Base-by-base conservation (phyloP, 2,888 invertebrate genomes). In the Anorthoa munda region DNA sequence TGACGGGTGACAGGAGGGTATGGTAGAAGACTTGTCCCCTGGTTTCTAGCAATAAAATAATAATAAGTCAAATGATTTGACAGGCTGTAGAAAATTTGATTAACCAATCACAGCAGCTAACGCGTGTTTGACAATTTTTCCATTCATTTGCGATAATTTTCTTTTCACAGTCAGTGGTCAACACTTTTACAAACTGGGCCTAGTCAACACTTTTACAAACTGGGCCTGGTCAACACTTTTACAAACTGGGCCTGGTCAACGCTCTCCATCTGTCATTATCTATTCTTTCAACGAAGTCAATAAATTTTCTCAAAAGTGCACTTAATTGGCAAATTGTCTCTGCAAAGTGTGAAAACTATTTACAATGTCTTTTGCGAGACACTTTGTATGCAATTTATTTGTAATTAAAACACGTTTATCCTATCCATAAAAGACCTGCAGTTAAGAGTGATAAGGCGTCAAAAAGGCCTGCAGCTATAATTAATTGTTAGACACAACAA, bases 341-440 rank as follows among this genome's bases (percentile, higher is more conserved):
- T 76, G 3, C 2, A 18, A 64, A 64, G 23, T 64, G 65, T 18
- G 45, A 50, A 56, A 73, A 26, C 39, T 18, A 21, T 75, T 55
- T 56, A 63, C 55, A 39, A 26, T 4, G 2, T 23, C 48, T 21
- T n/a, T 26, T 26, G 13, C 13, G 15, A n/a, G 13, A 26, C 7
- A 50, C 2, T 51, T 15, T 55, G 17, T 63, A 18, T 12, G 55
- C 45, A 75, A 65, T 73, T 65, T 60, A 75, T 77, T 61, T 56
- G 17, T 48, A 64, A 78, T 63, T 63, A 63, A 63, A 69, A 69
- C 48, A 45, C 63, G 53, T 55, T 64, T 15, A 18, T 61, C 18
- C 5, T 21, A 5, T 23, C 39, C 53, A 9, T 63, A 50, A 15
- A 63, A 21, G 39, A 53, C 31, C 18, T 59, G 3, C 13, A 5